Evolutionary conservation across 2,113 vertebrate genomes (phyloP).

Genomic region (Pyxicephalus adspersus): DNA sequence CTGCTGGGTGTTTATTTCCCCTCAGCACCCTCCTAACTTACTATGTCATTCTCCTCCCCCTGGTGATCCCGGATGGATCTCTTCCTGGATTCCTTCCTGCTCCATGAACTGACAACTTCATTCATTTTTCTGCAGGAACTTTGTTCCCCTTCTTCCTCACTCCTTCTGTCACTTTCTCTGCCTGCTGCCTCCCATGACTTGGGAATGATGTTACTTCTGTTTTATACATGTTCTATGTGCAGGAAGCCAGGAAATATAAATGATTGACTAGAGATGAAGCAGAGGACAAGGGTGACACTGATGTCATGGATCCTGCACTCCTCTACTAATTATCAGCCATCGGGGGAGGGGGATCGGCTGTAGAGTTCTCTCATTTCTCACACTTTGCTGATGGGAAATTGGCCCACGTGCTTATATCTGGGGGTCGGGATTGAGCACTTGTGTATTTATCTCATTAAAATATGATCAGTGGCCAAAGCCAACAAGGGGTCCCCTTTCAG

Average conservation of each 20-base stretch:
- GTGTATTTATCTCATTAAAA: no score
- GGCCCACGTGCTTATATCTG: no score
- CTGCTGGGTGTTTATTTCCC: not conserved
- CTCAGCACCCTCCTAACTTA: not conserved
- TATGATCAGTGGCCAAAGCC: no score
- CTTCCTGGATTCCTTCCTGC: conserved; percentile 28
- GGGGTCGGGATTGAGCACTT: no score
- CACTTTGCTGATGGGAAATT: no score
- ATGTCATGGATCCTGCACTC: conserved; percentile 9
- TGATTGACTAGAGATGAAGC: conserved; percentile 1
- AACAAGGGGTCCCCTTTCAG: no score
- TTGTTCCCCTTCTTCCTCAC: no score
- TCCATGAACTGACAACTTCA: not conserved
- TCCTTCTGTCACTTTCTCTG: not conserved
- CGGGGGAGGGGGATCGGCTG: no score
- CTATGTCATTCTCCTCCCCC: conserved; percentile 6
- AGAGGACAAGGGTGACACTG: conserved; percentile 43
- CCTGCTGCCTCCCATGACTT: not conserved
- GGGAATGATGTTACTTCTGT: not conserved
- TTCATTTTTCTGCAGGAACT: not conserved
- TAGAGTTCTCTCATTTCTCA: no score
- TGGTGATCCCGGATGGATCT: not conserved
- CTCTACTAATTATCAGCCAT: conserved; percentile 13
- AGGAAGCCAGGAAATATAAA: not conserved
- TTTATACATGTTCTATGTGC: not conserved